Base-by-base conservation (phyloP, 2,888 invertebrate species). In the Diadromus collaris region DNA sequence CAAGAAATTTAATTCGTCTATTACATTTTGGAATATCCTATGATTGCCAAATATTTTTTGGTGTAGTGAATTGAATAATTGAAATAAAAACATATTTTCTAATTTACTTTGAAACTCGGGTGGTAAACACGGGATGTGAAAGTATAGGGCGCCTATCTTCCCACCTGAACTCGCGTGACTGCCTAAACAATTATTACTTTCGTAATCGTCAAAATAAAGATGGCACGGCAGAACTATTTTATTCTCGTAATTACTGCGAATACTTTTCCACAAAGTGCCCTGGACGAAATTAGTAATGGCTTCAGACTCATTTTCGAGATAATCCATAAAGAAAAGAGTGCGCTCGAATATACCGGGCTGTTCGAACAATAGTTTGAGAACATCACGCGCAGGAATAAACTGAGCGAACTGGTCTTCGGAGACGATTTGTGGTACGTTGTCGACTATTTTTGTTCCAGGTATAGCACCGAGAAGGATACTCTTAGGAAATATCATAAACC, bases 351-450 rank as follows among this genome's bases (percentile, higher is more conserved):
- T 54, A 10, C 46, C 51, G 16, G 78, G 80, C 9, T 78, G 46
- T 34, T 81, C 76, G 41, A 81, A 79, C 71, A 81, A 78, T 16
- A 10, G 44, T 78, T 75, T 70, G 1, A 82, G 69, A 56, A 78
- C 79, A n/a, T 60, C 29, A 16, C 78, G 46, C 27, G 79, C 63
- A 10, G 75, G 34, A 46, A 82, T 78, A 46, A 81, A 81, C 44
- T 81, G 73, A 9, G 72, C 76, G 54, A 71, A 73, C 27, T 78
- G 48, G 19, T 73, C 70, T 38, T 65, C 58, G 64, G 19, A 24
- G 24, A 46, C 27, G n/a, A 60, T n/a, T 34, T 16, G 21, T 2
- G 32, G 6, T 61, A 2, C 38, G 41, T 63, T 34, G 34, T 61
- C 27, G 10, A 24, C 44, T 9, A 44, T n/a, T 16, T 54, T 60